Percentiles rank a stretch among this genome's conserved stretches.
phyloP scores from a whole-genome alignment of 2,113 vertebrate species.

The Ceuthmochares aereus region DNA sequence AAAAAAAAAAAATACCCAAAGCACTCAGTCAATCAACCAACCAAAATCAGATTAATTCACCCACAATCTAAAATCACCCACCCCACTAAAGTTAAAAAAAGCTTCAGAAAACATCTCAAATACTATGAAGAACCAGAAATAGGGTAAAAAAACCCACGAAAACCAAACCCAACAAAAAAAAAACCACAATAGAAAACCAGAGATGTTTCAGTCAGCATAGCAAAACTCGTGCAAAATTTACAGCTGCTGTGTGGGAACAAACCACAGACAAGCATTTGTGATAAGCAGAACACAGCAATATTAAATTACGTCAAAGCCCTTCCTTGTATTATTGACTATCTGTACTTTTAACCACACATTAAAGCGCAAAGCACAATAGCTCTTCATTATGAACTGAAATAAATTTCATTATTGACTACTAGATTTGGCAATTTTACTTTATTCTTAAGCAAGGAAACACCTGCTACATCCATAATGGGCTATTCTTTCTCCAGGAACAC shows the following conservation, averaged over 20 bases:
- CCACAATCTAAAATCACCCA: background rate
- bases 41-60: background rate
- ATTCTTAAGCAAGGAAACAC: background rate
- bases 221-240: background rate
- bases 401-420: background rate
- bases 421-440: background rate
- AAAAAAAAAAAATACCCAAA: background rate
- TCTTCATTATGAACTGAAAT: background rate
- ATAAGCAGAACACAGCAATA: background rate
- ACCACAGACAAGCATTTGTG: background rate
- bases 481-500: background rate
- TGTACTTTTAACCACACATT: background rate
- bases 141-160: too few relatives aligned
- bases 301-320: conserved; percentile 6
- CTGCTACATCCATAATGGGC: background rate
- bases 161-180: background rate
- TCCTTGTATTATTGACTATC: background rate
- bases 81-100: background rate
- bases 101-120: background rate
- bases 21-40: background rate
- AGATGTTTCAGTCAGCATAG: background rate
- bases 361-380: background rate
- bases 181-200: background rate
- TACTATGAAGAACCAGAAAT: background rate
- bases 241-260: background rate